Base-by-base conservation (phyloP, 2,797 vertebrate genomes). In the Cottoperca gobio region DNA sequence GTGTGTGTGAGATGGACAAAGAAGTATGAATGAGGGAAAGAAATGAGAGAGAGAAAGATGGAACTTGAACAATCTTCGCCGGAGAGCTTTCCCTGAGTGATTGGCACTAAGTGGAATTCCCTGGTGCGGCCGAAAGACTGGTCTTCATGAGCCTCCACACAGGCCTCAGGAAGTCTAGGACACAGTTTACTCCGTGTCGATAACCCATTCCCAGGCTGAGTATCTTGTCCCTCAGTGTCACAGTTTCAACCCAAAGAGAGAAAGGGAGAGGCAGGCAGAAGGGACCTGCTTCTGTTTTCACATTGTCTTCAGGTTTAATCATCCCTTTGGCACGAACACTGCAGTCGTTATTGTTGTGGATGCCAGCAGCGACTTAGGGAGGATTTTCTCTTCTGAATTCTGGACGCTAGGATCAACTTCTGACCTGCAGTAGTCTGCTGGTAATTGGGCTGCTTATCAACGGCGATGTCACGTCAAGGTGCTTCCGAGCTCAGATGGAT, bases 361-460 rank as follows among this genome's bases (percentile, higher is more conserved):
- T 63, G 66, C 64, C 64, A 63, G 35, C 68, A 8, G 35, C n/a
- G 65, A 58, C 28, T 75, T 40, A 24, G 21, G 40, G 65, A 42
- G 49, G 64, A 76, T 73, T 78, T 69, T 66, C 70, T 37, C 60
- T 42, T 58, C 70, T 42, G 49, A 60, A 82, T 64, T 58, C 23
- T 69, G 37, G 33, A 79, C 4, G 50, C 67, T 17, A 0, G 16
- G 84, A 53, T 73, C 45, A 71, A 83, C 76, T 75, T 48, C 24
- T 76, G 85, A 85, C 76, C 77, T 28, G 6, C 43, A 33, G 42
- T 17, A 14, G 48, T 14, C 72, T 62, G 57, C 39, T 39, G 42
- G 48, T 89, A 82, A 87, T 73, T 73, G 66, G 73, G 46, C 78
- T 71, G 74, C 78, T 83, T 58, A 84, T 78, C 77, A 65, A 64